Percentiles rank a stretch among this genome's conserved stretches.
Evolutionary conservation across 2,113 vertebrate genomes (phyloP).

Genomic region (Rostratula benghalensis): DNA sequence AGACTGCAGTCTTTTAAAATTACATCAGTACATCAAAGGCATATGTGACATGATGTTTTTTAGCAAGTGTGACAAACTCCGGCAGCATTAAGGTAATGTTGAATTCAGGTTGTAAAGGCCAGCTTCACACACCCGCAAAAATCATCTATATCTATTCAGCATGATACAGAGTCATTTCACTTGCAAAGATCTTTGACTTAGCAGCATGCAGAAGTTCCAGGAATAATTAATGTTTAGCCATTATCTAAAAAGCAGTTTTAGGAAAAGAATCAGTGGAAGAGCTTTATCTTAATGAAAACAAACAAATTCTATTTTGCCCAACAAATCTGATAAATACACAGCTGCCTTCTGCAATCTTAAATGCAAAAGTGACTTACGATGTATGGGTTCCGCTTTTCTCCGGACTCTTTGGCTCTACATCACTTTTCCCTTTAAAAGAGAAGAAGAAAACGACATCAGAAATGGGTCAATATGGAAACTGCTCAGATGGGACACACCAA

Average conservation of each 20-base stretch:
- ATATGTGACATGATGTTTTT: constrained; percentile 37
- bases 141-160: neutral
- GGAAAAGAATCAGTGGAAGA: constrained; percentile 38
- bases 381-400: constrained; percentile 87
- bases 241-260: constrained; percentile 50
- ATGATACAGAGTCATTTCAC: neutral
- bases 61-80: constrained; percentile 38
- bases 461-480: constrained; percentile 36
- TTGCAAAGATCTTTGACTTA: constrained; percentile 34
- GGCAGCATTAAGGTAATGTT: constrained; percentile 23
- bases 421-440: constrained; percentile 83
- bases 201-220: neutral
- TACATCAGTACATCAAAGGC: constrained; percentile 53
- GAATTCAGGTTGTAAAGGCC: constrained; percentile 25
- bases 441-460: constrained; percentile 68
- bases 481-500: constrained; percentile 36
- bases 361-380: constrained; percentile 87
- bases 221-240: constrained; percentile 56
- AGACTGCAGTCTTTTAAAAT: constrained; percentile 65
- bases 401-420: constrained; percentile 82
- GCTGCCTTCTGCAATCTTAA: constrained; percentile 33
- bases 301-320: constrained; percentile 39
- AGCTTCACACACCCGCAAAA: neutral
- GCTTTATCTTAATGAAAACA: constrained; percentile 50
- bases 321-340: constrained; percentile 46